Conservation (phyloP, 2,797 vertebrate species). For the Austrolebias charrua region DNA sequence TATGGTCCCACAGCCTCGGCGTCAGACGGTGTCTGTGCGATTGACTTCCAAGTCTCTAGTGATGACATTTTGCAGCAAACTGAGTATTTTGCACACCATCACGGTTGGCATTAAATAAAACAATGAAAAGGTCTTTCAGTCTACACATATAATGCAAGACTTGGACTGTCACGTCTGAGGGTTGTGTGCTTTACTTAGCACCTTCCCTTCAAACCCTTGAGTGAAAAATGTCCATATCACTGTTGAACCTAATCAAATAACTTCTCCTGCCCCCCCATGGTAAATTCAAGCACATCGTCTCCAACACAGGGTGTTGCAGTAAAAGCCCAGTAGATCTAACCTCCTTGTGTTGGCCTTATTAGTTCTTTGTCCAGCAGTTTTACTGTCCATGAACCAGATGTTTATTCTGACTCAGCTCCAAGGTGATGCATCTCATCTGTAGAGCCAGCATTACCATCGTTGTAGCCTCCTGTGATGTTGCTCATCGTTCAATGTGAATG, state of each 20-base stretch:
- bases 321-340: conserved; percentile 83
- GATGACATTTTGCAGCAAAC: conserved; percentile 24
- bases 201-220: conserved; percentile 59
- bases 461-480: conserved; percentile 16
- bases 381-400: conserved; percentile 58
- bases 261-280: conserved; percentile 2
- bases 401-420: conserved; percentile 59
- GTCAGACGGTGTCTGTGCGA: conserved; percentile 30
- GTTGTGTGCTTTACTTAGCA: conserved; percentile 65
- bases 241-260: conserved; percentile 35
- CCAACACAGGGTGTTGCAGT: conserved; percentile 64
- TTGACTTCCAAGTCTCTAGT: conserved; percentile 49
- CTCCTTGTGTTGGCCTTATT: conserved; percentile 96
- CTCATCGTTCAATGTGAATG: neutral
- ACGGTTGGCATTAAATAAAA: conserved; percentile 19
- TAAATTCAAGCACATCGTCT: conserved; percentile 67
- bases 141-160: conserved; percentile 12
- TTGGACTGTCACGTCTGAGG: conserved; percentile 11
- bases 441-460: conserved; percentile 32
- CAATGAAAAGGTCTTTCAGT: conserved; percentile 15
- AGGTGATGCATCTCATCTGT: conserved; percentile 56
- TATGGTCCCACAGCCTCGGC: conserved; percentile 37
- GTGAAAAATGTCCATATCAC: conserved; percentile 20
- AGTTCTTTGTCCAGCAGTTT: conserved; percentile 82
- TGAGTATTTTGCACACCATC: conserved; percentile 24